Conservation (phyloP, 2,113 vertebrate species). For the Telmatochromis sp. region DNA sequence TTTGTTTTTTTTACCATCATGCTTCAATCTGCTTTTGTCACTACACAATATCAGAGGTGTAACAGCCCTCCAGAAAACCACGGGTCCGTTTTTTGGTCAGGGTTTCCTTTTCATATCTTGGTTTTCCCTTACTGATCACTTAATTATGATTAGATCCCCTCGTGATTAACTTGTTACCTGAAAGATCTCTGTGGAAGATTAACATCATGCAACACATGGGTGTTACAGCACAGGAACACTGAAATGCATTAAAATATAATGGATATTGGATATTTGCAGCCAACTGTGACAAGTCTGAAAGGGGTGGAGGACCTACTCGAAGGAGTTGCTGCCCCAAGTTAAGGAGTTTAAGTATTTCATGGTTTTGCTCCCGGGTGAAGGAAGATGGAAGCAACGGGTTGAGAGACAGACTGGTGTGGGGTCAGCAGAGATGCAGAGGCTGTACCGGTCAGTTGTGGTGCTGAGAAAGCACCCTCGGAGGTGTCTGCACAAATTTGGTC, state of each 20-base stretch:
- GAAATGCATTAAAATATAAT: not conserved
- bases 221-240: not conserved
- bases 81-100: accelerated
- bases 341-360: not conserved
- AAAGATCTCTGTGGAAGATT: not conserved
- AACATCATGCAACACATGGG: not conserved
- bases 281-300: not conserved
- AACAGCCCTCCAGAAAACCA: not conserved
- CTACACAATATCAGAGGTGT: not conserved
- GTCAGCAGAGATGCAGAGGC: not conserved
- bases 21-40: not conserved
- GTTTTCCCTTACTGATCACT: not conserved
- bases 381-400: not conserved
- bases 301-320: not conserved
- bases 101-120: not conserved
- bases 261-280: not conserved
- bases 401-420: not conserved
- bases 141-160: not conserved
- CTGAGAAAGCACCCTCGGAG: not conserved
- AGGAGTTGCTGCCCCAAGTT: not conserved
- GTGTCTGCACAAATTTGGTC: not conserved
- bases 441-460: not conserved
- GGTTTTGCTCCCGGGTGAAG: not conserved
- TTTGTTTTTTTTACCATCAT: not conserved
- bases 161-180: not conserved